These are phyloP conservation scores for Lysandra coridon DNA, from an alignment of 2,888 invertebrate genomes.

Conservation along the genomic window DNA sequence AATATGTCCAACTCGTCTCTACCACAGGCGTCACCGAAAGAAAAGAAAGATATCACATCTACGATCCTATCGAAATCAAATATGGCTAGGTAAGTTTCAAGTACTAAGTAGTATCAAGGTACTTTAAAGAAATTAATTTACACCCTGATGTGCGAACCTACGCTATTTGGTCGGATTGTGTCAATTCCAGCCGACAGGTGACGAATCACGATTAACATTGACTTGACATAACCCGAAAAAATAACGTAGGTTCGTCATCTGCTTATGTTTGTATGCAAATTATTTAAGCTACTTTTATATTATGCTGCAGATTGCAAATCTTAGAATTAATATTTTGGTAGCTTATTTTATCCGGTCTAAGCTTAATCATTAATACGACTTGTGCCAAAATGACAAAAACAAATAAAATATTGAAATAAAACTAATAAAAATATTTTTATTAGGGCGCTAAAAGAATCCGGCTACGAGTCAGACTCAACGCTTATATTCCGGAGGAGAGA, in stretches of 20 bases:
- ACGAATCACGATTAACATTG: not conserved
- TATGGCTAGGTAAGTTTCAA: slow-evolving; percentile 86
- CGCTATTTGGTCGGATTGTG: not conserved
- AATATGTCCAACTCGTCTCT: slow-evolving; percentile 79
- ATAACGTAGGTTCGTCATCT: not conserved
- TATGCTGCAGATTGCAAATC: not conserved
- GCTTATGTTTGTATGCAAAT: not conserved
- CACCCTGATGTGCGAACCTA: not conserved
- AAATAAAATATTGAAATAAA: no score
- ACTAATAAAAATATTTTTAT: not conserved
- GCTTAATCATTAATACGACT: no score
- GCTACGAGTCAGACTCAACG: slow-evolving; percentile 95
- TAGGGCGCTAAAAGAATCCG: slow-evolving; percentile 93
- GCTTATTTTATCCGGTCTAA: no score
- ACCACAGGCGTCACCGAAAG: slow-evolving; percentile 75
- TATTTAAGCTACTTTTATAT: not conserved
- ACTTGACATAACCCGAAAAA: not conserved
- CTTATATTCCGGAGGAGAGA: slow-evolving; percentile 90
- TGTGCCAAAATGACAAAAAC: no score
- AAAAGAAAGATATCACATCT: slow-evolving; percentile 83
- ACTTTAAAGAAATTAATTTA: not conserved
- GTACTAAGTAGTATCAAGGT: not conserved
- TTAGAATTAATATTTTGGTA: no score
- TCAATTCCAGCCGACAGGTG: not conserved
- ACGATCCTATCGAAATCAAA: slow-evolving; percentile 86